Conservation (phyloP, 2,113 vertebrate species). For the Gavia stellata region DNA sequence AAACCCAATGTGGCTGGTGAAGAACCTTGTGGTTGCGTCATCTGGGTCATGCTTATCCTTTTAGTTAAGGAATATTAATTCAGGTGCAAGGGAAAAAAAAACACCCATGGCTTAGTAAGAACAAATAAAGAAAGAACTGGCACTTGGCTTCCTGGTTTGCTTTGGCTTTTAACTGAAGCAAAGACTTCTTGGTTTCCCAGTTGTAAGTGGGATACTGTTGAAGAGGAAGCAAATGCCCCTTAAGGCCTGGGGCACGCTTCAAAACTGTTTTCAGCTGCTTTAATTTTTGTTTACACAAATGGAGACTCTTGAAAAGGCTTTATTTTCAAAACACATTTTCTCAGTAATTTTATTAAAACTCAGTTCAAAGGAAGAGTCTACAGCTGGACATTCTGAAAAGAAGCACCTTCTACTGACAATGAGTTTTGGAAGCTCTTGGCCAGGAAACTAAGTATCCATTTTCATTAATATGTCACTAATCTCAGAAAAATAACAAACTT, state of each 20-base stretch:
- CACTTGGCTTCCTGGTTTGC: neutral
- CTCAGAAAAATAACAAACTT: neutral
- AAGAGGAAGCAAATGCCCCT: neutral
- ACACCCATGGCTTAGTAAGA: rapidly evolving
- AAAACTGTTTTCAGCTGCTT: neutral
- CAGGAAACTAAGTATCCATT: neutral
- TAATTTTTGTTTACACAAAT: neutral
- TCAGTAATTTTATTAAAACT: neutral
- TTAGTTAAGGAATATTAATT: neutral
- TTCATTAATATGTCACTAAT: neutral
- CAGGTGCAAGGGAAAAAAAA: neutral
- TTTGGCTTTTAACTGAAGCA: neutral
- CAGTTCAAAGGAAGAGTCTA: neutral
- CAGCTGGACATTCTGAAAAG: neutral
- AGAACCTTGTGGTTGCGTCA: neutral
- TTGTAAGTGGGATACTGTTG: neutral
- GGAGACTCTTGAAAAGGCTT: neutral
- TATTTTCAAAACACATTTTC: neutral
- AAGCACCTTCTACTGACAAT: neutral
- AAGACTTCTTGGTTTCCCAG: neutral
- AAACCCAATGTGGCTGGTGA: neutral
- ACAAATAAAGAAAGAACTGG: neutral
- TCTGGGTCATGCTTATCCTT: neutral
- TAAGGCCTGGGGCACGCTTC: neutral
- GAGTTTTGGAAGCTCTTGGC: neutral